phyloP scores from a whole-genome alignment of 2,888 invertebrate genomes.

The Quadroppia sp. region DNA sequence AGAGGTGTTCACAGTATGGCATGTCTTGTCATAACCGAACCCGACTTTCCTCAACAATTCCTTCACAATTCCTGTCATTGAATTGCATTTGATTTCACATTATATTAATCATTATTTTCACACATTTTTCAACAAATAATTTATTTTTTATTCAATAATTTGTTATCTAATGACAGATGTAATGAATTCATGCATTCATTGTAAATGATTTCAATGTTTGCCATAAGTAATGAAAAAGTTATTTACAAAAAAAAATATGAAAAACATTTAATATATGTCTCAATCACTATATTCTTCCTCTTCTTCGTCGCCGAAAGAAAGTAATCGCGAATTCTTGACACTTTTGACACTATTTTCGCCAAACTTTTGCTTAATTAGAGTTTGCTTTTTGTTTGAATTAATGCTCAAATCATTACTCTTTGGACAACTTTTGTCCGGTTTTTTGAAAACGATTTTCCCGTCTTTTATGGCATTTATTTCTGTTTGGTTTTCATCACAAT shows the following conservation, averaged over 20 bases:
- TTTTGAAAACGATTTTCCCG: conserved; percentile 49
- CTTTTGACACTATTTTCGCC: conserved; percentile 46
- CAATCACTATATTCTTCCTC: conserved; percentile 48
- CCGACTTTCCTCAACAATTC: too few relatives aligned
- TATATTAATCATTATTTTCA: too few relatives aligned
- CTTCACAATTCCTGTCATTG: too few relatives aligned
- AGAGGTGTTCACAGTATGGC: too few relatives aligned
- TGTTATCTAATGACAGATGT: too few relatives aligned
- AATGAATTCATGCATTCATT: too few relatives aligned
- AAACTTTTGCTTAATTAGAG: conserved; percentile 45
- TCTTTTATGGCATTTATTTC: conserved; percentile 37
- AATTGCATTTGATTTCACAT: too few relatives aligned
- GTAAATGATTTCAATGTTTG: too few relatives aligned
- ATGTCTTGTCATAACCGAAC: too few relatives aligned
- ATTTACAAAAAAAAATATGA: neutral
- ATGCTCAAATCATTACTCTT: conserved; percentile 44
- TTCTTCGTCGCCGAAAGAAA: conserved; percentile 51
- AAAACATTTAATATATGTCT: neutral
- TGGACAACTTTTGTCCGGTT: conserved; percentile 49
- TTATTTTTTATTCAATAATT: too few relatives aligned
- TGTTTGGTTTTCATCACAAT: conserved; percentile 27
- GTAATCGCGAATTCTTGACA: conserved; percentile 50
- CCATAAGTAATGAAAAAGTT: too few relatives aligned
- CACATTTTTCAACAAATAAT: too few relatives aligned
- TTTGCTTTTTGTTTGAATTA: conserved; percentile 42